phyloP scores from a whole-genome alignment of 2,888 invertebrate species.

The Tenthredo amoena region DNA sequence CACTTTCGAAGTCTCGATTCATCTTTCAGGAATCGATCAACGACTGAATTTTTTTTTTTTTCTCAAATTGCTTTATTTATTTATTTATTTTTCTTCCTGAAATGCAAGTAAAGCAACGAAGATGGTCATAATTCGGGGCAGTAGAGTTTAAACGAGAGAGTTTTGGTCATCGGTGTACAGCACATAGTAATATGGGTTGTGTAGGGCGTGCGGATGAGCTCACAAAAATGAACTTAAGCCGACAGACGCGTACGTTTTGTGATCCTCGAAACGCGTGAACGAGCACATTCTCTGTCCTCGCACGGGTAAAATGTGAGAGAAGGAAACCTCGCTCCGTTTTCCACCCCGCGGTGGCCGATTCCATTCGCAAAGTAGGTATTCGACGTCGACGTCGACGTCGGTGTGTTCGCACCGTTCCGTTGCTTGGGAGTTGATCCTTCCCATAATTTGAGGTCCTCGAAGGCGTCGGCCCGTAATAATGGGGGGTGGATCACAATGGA shows the following conservation, averaged over 20 bases:
- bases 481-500: conserved; percentile 49
- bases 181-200: not conserved
- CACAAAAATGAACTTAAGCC: conserved; percentile 32
- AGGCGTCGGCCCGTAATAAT: conserved; percentile 71
- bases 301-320: conserved; percentile 29
- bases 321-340: not conserved
- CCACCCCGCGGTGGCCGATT: not conserved
- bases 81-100: not conserved
- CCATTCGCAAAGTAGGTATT: conserved; percentile 30
- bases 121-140: not conserved
- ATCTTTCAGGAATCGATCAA: not conserved
- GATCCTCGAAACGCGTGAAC: conserved; percentile 35
- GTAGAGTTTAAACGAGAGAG: not conserved
- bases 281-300: conserved; percentile 30
- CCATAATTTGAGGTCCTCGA: conserved; percentile 59
- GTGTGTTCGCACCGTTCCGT: conserved; percentile 5
- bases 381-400: conserved; percentile 15
- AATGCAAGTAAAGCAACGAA: not conserved
- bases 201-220: conserved; percentile 22
- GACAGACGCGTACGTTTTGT: conserved; percentile 1
- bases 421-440: conserved; percentile 47
- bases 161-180: not conserved
- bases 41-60: not conserved
- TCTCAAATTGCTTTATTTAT: not conserved
- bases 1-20: not conserved